Evolutionary conservation across 1,140 invertebrate genomes (phyloP), one percentile per base, ranked within the genome.

Genomic region (Yoshiicerus persimilis): DNA sequence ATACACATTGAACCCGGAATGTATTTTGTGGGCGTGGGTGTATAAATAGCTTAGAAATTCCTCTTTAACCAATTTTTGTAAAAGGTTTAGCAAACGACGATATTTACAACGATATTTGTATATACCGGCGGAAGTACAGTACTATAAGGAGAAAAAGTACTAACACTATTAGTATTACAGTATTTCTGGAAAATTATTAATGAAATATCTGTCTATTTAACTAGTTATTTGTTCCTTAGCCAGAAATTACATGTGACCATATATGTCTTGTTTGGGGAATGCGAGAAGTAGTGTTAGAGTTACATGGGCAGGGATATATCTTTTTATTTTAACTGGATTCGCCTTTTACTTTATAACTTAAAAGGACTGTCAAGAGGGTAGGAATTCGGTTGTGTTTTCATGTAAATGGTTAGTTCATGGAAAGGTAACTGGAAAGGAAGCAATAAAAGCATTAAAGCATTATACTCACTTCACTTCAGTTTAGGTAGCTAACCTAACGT

Each of bases 291-390:
- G 64, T 30, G 25, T 9, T 70, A 30, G 66, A 11, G 11, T 70
- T 70, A 30, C 30, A 70, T 27, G 2, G 20, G 41, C 2, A 47
- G n/a, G n/a, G n/a, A n/a, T 56, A 56, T 56, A 56, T 56, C 47
- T 56, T n/a, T n/a, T 56, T 56, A 56, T 56, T 56, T 56, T 56
- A 56, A 56, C n/a, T 56, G 16, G n/a, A n/a, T 4, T 56, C 47
- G n/a, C 16, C 47, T 56, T 56, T 56, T 56, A 56, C 47, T 70
- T 30, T 80, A n/a, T 34, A n/a, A 80, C 16, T 38, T 80, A 32
- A 80, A 80, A 80, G 75, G 75, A 70, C 75, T 80, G 75, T 80
- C 75, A 80, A n/a, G 75, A 80, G 32, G 34, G 75, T 34, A n/a
- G 41, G 41, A 47, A 4, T 10, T 4, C 5, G 9, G 62, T 80